phyloP scores from a whole-genome alignment of 1,140 invertebrate species.

The Oryctes rhinoceros region DNA sequence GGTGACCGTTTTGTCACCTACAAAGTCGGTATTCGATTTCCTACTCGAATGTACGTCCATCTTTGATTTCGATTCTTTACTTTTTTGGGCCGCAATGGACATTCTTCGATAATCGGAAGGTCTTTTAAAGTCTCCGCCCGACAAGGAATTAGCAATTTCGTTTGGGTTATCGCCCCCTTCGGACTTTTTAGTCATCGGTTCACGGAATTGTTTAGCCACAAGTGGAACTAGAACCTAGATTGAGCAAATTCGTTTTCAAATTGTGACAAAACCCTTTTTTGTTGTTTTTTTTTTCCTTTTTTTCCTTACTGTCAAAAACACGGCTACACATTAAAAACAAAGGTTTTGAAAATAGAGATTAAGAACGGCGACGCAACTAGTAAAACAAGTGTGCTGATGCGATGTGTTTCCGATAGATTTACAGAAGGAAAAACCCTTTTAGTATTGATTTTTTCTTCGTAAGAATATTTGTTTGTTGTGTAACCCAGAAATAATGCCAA shows the following conservation, averaged over 20 bases:
- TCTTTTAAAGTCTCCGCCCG: slow-evolving; percentile 61
- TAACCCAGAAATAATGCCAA: too few relatives aligned
- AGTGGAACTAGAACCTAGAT: slow-evolving; percentile 48
- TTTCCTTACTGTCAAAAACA: too few relatives aligned
- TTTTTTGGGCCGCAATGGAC: slow-evolving; percentile 63
- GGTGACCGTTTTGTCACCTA: slow-evolving; percentile 3
- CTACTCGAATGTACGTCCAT: background rate
- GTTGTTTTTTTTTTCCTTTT: too few relatives aligned
- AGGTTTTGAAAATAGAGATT: too few relatives aligned
- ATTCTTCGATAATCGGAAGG: slow-evolving; percentile 67
- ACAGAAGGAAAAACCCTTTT: too few relatives aligned
- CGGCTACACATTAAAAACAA: too few relatives aligned
- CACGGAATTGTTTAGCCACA: slow-evolving; percentile 50
- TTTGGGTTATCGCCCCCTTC: background rate
- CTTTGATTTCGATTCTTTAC: slow-evolving; percentile 52
- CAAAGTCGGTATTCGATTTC: background rate
- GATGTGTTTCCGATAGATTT: too few relatives aligned
- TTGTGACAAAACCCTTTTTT: too few relatives aligned
- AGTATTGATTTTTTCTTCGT: too few relatives aligned
- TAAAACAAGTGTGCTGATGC: too few relatives aligned
- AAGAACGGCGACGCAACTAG: too few relatives aligned
- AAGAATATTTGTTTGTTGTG: too few relatives aligned
- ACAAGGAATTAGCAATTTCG: slow-evolving; percentile 62
- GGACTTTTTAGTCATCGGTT: slow-evolving; percentile 12
- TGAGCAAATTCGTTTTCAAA: background rate